These are phyloP conservation scores for Papilio protenor DNA, from an alignment of 2,888 invertebrate species.

Conservation along the genomic window DNA sequence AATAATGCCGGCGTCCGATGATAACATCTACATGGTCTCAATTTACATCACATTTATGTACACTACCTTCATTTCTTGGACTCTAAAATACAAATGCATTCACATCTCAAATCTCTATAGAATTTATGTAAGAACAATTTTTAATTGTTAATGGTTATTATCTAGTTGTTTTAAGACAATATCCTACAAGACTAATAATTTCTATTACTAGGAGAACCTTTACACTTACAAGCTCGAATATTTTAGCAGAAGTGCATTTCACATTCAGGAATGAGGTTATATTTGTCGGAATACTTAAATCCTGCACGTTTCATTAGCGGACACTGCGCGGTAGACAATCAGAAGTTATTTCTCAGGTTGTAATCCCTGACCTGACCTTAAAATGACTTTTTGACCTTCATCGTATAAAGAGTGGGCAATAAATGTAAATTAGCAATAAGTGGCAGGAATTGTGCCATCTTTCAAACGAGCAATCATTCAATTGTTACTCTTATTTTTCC, in stretches of 20 bases:
- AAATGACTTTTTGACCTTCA: conserved; percentile 32
- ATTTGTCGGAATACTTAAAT: no score
- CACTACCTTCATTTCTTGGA: not conserved
- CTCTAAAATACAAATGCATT: not conserved
- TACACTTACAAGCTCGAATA: not conserved
- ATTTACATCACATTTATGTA: not conserved
- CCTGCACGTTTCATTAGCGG: no score
- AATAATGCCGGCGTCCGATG: not conserved
- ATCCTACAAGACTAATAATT: no score
- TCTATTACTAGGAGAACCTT: no score
- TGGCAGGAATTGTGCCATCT: conserved; percentile 27
- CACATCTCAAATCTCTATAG: not conserved
- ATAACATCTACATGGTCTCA: conserved; percentile 10
- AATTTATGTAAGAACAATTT: no score
- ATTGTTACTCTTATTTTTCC: conserved; percentile 24
- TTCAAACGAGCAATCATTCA: conserved; percentile 33
- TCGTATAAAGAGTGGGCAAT: conserved; percentile 2
- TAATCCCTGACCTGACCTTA: not conserved
- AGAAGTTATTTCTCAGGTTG: not conserved
- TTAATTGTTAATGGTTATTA: no score
- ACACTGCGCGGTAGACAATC: not conserved
- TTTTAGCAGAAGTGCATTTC: not conserved
- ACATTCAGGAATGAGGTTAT: not conserved
- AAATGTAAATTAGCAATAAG: conserved; percentile 27
- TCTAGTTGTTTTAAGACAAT: no score